phyloP scores from a whole-genome alignment of 2,113 vertebrate genomes.

The Prochilodus magdalenae region DNA sequence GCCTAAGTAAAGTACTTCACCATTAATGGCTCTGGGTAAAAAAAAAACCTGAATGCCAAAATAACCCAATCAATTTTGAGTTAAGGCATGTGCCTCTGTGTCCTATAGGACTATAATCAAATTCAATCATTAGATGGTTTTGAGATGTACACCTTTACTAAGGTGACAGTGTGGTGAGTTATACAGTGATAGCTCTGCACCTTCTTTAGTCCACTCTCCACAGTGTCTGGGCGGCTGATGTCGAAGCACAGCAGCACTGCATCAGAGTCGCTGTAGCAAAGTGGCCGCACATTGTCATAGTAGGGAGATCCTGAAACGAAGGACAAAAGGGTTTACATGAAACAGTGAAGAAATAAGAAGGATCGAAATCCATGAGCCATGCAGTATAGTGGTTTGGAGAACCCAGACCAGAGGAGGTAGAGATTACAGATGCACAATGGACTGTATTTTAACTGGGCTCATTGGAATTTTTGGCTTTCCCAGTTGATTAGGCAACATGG shows the following conservation, averaged over 20 bases:
- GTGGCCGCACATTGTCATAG: conserved; percentile 94
- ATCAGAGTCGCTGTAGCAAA: conserved; percentile 96
- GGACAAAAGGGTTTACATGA: not conserved
- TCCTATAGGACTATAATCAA: not conserved
- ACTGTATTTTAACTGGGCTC: not conserved
- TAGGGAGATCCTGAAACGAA: conserved; percentile 87
- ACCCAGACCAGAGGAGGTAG: too few species aligned
- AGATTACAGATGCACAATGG: not conserved
- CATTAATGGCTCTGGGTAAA: too few species aligned
- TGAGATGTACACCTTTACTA: not conserved
- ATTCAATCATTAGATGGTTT: not conserved
- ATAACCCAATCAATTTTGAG: too few species aligned
- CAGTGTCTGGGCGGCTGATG: conserved; percentile 90
- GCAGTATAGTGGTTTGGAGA: not conserved
- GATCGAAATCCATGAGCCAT: not conserved
- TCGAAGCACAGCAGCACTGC: conserved; percentile 96
- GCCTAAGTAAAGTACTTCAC: too few species aligned
- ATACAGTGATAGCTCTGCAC: conserved; percentile 64
- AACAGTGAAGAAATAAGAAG: not conserved
- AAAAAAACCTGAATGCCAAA: too few species aligned
- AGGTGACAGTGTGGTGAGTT: not conserved
- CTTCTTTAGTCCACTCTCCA: conserved; percentile 93
- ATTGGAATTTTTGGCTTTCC: too few species aligned
- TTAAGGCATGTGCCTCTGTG: not conserved
- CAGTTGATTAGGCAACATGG: too few species aligned